Percentiles rank a stretch among this genome's conserved stretches.
phyloP scores from a whole-genome alignment of 2,113 vertebrate genomes.

The Xerus inauris region DNA sequence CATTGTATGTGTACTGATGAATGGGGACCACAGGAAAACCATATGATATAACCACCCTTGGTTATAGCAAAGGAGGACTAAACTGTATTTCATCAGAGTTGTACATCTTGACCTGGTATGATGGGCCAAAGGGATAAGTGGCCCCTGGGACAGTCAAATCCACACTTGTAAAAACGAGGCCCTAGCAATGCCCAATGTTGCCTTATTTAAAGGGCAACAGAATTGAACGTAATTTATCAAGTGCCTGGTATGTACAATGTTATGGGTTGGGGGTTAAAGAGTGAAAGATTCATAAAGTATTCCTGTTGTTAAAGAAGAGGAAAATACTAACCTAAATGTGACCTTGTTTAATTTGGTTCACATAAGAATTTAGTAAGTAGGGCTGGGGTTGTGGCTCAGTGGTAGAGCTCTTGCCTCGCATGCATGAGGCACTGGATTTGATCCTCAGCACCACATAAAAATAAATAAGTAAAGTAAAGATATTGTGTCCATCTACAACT shows the following conservation, averaged over 20 bases:
- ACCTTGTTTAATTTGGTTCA: slow-evolving; percentile 23
- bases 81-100: slow-evolving; percentile 77
- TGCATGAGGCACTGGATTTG: too few species aligned
- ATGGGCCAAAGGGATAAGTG: slow-evolving; percentile 53
- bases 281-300: neutral
- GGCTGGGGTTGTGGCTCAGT: too few species aligned
- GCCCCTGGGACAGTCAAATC: slow-evolving; percentile 39
- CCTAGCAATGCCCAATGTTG: neutral
- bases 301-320: neutral
- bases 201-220: slow-evolving; percentile 56
- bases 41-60: slow-evolving; percentile 17
- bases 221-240: neutral
- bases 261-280: slow-evolving; percentile 1
- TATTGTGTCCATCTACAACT: too few species aligned
- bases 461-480: too few species aligned
- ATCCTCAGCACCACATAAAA: too few species aligned
- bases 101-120: slow-evolving; percentile 60
- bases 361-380: neutral
- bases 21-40: slow-evolving; percentile 57
- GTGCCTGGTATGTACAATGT: neutral
- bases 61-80: slow-evolving; percentile 72
- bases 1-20: slow-evolving; percentile 46
- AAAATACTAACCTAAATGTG: slow-evolving; percentile 2
- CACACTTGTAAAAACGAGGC: neutral
- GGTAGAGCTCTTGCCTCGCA: too few species aligned